phyloP scores from a whole-genome alignment of 1,140 invertebrate genomes.

The Camponotus vicinus region DNA sequence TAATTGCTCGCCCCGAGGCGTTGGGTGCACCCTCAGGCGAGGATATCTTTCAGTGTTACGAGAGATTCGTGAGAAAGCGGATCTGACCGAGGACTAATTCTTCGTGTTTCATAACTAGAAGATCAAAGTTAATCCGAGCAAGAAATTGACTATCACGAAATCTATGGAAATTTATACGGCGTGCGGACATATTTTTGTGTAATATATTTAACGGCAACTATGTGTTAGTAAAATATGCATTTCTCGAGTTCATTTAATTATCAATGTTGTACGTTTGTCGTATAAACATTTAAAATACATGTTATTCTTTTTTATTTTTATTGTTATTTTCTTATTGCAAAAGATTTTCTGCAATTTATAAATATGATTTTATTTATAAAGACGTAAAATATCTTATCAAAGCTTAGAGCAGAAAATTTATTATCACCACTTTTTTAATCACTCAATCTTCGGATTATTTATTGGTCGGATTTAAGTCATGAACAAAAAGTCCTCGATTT shows the following conservation, averaged over 20 bases:
- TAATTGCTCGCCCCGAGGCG: conserved; percentile 80
- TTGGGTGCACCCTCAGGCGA: conserved; percentile 66
- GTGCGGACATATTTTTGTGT: background rate
- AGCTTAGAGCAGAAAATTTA: background rate
- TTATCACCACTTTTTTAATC: background rate
- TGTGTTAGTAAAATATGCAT: background rate
- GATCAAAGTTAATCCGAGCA: conserved; percentile 24
- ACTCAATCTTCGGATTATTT: background rate
- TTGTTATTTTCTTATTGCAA: background rate
- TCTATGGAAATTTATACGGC: background rate
- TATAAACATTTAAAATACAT: background rate
- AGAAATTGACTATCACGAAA: conserved; percentile 24
- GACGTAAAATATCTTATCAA: background rate
- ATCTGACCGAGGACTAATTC: conserved; percentile 29
- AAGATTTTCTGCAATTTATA: background rate
- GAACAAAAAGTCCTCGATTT: background rate
- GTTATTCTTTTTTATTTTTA: background rate
- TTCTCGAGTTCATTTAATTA: background rate
- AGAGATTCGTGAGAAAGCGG: conserved; percentile 67
- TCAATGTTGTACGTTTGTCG: background rate
- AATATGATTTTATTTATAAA: background rate
- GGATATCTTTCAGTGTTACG: conserved; percentile 60
- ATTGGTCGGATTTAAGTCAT: background rate
- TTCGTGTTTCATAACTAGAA: conserved; percentile 53
- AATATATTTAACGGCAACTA: background rate